A percentile compares a stretch with the other conserved stretches of the same genome.
Evolutionary conservation across 2,888 invertebrate genomes (phyloP).

Genomic region (Drosophila mulleri): DNA sequence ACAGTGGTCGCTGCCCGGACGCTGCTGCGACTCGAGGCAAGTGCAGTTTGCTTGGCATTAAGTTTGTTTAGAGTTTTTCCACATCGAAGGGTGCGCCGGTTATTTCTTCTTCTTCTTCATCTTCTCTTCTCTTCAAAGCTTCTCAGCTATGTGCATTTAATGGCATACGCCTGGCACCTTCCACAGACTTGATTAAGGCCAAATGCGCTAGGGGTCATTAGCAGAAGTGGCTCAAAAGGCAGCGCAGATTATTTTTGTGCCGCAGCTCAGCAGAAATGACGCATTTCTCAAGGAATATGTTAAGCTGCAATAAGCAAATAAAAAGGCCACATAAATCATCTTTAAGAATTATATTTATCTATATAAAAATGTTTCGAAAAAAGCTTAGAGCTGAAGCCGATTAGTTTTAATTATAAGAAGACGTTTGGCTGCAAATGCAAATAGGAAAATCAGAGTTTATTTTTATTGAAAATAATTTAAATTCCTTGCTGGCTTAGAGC

Average conservation of each 20-base stretch:
- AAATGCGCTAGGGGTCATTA: conserved; percentile 57
- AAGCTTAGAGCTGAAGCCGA: background rate
- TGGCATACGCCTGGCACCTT: conserved; percentile 51
- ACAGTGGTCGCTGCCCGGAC: conserved; percentile 6
- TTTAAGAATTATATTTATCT: background rate
- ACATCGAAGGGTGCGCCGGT: conserved; percentile 48
- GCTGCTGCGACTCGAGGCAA: conserved; percentile 41
- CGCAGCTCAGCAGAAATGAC: conserved; percentile 21
- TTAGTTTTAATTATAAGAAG: conserved; percentile 2
- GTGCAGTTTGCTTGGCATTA: conserved; percentile 58
- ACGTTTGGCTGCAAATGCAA: background rate
- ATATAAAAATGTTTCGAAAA: background rate
- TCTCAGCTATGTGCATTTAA: conserved; percentile 73
- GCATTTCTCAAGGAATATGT: conserved; percentile 34
- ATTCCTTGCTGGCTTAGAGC: background rate
- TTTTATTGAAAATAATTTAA: background rate
- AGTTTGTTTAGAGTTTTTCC: conserved; percentile 29
- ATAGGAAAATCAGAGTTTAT: background rate
- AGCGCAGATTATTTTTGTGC: conserved; percentile 25
- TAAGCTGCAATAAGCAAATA: conserved; percentile 45
- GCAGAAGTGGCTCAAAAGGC: conserved; percentile 51
- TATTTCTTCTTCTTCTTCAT: background rate
- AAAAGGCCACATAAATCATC: conserved; percentile 48
- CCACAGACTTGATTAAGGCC: conserved; percentile 57
- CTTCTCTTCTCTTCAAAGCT: conserved; percentile 41